Conservation (phyloP, 2,113 vertebrate genomes). For the Piprites chloris region DNA sequence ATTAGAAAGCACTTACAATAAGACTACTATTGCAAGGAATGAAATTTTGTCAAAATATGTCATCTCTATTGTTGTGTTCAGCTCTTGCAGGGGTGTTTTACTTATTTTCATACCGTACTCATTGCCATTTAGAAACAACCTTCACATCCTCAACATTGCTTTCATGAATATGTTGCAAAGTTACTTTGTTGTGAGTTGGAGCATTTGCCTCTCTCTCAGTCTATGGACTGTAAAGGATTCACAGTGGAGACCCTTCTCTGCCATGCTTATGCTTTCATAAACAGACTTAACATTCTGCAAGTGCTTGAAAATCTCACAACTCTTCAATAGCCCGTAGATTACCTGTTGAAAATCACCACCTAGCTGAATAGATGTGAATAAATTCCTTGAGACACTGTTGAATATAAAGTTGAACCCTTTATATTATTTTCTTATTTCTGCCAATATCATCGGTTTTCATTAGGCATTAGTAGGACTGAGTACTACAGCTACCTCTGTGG, state of each 20-base stretch:
- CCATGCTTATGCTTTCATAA: not conserved
- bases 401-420: not conserved
- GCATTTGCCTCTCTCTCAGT: not conserved
- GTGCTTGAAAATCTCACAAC: not conserved
- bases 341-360: not conserved
- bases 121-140: not conserved
- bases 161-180: not conserved
- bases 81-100: not conserved
- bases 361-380: not conserved
- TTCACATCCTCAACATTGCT: fast-evolving
- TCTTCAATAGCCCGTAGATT: not conserved
- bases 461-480: not conserved
- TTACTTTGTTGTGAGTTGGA: not conserved
- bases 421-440: not conserved
- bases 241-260: not conserved
- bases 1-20: not conserved
- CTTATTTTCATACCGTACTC: fast-evolving
- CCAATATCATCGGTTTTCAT: not conserved
- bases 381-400: not conserved
- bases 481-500: not conserved
- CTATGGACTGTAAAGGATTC: not conserved
- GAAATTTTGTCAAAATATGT: not conserved
- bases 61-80: not conserved
- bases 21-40: not conserved
- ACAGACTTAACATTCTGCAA: not conserved